Base-by-base conservation (phyloP, 2,113 vertebrate genomes). In the Otolemur garnettii region DNA sequence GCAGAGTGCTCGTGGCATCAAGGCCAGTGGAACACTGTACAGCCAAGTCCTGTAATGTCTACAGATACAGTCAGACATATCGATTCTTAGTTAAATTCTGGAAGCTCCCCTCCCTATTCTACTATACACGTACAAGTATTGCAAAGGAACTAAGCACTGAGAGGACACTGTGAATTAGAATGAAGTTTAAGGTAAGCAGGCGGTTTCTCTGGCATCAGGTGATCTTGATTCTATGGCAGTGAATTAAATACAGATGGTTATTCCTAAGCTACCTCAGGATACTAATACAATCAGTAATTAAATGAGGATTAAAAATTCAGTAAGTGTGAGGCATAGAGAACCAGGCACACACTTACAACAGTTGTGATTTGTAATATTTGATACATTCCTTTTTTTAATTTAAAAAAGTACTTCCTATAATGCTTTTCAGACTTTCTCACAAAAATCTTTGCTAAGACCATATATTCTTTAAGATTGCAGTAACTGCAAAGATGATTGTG, bases 31-130 rank as follows among this genome's bases (percentile, higher is more conserved):
- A 96, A 77, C 55, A 87, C 33, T 93, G 80, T 71, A 90, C 95
- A 89, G 77, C 24, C 42, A 68, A 35, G 62, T 93, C 45, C 75
- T 91, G 3, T 83, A 86, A 60, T 66, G 93, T 22, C 42, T 53
- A 57, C 74, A 95, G 19, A 79, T 86, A 9, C 33, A 66, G 80
- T 83, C 69, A 95, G 68, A 95, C 33, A 89, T 83, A 95, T 81
- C 53, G 91, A 89, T 80, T 91, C 55, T 62, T 78, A 89, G 57
- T 92, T 80, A 91, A 93, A 95, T 55, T 87, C 22, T 81, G n/a
- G 33, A 82, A 89, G 45, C 7, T 55, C 17, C 24, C 60, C 55
- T 93, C 87, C 89, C 35, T 75, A 93, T 86, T 86, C 50, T 72
- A 86, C 57, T 35, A 66, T 38, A 33, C 5, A 87, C 4, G 14